Base-by-base conservation (phyloP, 2,888 invertebrate species). In the Cantharis rufa region DNA sequence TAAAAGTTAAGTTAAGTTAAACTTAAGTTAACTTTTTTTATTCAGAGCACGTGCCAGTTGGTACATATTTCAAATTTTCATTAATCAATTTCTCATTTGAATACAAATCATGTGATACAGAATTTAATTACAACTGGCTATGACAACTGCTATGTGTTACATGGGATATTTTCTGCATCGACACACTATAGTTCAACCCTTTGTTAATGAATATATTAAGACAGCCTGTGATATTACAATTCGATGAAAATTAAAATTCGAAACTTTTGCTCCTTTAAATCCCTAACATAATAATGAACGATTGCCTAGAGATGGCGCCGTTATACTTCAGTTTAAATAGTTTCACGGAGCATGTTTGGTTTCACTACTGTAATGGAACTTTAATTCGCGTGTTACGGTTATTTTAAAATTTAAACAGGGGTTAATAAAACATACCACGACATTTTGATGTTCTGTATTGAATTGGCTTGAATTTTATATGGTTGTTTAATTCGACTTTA, bases 381-480 rank as follows among this genome's bases (percentile, higher is more conserved):
- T n/a, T 48, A 48, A 48, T 48, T 48, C n/a, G 48, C 9, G n/a
- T 48, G n/a, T 21, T 66, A 66, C 24, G 21, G 64, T 18, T n/a
- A n/a, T 66, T 66, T 66, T 66, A 66, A 48, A n/a, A 48, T n/a
- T 18, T 66, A 21, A 66, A 15, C 24, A 21, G 9, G 21, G 13
- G n/a, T 21, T 21, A 66, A 66, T 66, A 66, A 66, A 66, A 66
- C n/a, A 24, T n/a, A 13, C 13, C 21, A 66, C 24, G 24, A 24
- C 66, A 24, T 28, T 69, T 75, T 69, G 72, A 72, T 15, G 62
- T 62, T 71, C 48, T 15, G n/a, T 24, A 62, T 62, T 69, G 76
- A 69, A 72, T 69, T 15, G 24, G 24, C 48, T 66, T 13, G 61
- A 15, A 76, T 73, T 73, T 76, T 72, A 63, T 70, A 70, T 70